A percentile compares a stretch with the other conserved stretches of the same genome.
These are phyloP conservation scores for Leptinotarsa undecemlineata DNA, from an alignment of 1,140 invertebrate genomes.

Conservation along the genomic window DNA sequence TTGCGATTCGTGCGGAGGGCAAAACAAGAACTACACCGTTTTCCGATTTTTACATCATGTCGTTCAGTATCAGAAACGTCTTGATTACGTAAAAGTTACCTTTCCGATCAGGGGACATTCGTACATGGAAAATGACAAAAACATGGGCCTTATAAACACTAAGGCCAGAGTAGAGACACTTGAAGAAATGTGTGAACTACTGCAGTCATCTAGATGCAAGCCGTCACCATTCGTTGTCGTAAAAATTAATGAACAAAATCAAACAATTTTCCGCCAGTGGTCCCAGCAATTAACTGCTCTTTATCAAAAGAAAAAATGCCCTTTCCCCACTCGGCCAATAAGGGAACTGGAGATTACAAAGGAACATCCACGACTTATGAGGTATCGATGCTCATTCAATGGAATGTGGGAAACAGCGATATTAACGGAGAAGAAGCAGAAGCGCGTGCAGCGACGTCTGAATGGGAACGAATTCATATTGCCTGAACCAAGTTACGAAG, in stretches of 20 bases:
- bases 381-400: background rate
- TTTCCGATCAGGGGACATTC: slow-evolving; percentile 37
- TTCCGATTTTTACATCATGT: slow-evolving; percentile 28
- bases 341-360: slow-evolving; percentile 12
- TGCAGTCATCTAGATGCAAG: slow-evolving; percentile 33
- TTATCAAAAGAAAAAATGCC: slow-evolving; percentile 20
- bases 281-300: slow-evolving; percentile 12
- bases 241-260: slow-evolving; percentile 16
- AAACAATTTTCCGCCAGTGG: background rate
- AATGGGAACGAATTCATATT: slow-evolving; percentile 8
- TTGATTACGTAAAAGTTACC: slow-evolving; percentile 31
- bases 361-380: background rate
- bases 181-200: slow-evolving; percentile 32
- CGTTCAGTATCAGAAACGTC: slow-evolving; percentile 33
- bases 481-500: slow-evolving; percentile 5
- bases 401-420: background rate
- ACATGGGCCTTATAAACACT: slow-evolving; percentile 42
- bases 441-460: background rate
- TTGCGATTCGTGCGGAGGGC: slow-evolving; percentile 39
- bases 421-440: background rate
- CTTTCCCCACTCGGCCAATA: slow-evolving; percentile 25
- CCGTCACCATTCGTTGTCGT: slow-evolving; percentile 35
- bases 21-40: slow-evolving; percentile 1
- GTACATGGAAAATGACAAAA: slow-evolving; percentile 45
- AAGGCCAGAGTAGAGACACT: slow-evolving; percentile 37